Conservation (phyloP, 2,113 vertebrate genomes). For the Thunnus thynnus region DNA sequence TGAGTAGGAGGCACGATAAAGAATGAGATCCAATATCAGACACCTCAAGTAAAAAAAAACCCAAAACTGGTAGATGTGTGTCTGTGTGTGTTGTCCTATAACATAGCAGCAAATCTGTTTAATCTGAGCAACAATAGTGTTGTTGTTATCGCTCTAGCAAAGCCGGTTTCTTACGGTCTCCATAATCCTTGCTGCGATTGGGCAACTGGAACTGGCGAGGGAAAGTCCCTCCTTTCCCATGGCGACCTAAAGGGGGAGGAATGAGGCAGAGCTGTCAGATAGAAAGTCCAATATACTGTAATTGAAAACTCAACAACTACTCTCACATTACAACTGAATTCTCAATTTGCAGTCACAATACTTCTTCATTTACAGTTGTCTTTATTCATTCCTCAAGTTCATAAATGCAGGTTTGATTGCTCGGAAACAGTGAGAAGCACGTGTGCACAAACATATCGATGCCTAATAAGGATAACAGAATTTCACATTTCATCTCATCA, state of each 20-base stretch:
- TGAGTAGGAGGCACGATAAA: constrained; percentile 1
- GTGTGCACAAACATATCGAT: neutral
- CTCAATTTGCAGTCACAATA: too few relatives aligned
- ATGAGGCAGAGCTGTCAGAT: constrained; percentile 37
- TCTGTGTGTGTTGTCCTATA: constrained; percentile 5
- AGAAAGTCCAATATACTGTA: neutral
- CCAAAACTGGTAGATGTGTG: neutral
- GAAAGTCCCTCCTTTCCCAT: constrained; percentile 93
- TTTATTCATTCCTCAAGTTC: neutral
- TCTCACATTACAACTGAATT: neutral
- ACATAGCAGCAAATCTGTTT: constrained; percentile 33
- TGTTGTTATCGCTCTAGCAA: constrained; percentile 42
- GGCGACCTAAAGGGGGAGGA: constrained; percentile 82
- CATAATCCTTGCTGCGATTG: constrained; percentile 92
- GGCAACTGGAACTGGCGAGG: constrained; percentile 92
- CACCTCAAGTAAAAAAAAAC: neutral
- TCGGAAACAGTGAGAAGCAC: neutral
- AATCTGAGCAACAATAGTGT: constrained; percentile 28
- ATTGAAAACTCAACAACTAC: constrained; percentile 2
- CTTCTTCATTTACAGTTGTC: too few relatives aligned
- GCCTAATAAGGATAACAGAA: neutral
- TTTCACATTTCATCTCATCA: constrained; percentile 21
- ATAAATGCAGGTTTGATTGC: neutral
- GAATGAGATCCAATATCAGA: neutral
- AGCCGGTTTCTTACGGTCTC: constrained; percentile 86